Conservation (phyloP, 2,797 vertebrate genomes). For the Gymnothorax reevesii region DNA sequence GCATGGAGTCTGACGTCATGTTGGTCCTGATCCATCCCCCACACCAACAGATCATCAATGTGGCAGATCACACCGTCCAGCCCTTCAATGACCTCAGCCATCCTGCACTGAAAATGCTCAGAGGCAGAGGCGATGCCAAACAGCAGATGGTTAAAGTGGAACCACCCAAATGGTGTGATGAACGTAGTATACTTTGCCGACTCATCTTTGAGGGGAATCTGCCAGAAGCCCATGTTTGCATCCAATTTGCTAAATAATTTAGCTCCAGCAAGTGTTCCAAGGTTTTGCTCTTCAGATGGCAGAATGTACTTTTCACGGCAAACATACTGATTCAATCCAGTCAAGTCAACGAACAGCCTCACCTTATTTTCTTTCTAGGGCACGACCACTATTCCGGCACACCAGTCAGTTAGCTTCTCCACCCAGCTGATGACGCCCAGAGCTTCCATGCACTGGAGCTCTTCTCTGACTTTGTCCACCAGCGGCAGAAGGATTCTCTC, state of each 20-base stretch:
- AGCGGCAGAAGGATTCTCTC: constrained; percentile 9
- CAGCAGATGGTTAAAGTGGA: no score
- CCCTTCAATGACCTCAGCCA: background rate
- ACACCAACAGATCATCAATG: background rate
- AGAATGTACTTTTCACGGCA: background rate
- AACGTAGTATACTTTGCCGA: no score
- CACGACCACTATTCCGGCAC: background rate
- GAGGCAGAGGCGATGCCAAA: no score
- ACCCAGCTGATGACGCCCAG: constrained; percentile 12
- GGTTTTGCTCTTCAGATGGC: background rate
- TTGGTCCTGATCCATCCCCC: no score
- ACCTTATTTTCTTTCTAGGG: background rate
- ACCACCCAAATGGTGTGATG: no score
- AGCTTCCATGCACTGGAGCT: background rate
- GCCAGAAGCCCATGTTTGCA: background rate
- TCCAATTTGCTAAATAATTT: background rate
- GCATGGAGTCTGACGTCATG: no score
- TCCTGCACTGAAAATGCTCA: no score
- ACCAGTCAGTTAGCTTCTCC: background rate
- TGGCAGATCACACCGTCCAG: background rate
- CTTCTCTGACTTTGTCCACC: constrained; percentile 26
- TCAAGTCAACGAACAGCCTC: background rate
- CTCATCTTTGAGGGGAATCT: no score
- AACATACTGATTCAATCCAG: background rate
- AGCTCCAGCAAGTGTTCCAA: background rate